Evolutionary conservation across 2,888 invertebrate genomes (phyloP), one percentile per base, ranked within the genome.

Genomic region (Argyresthia goedartella): DNA sequence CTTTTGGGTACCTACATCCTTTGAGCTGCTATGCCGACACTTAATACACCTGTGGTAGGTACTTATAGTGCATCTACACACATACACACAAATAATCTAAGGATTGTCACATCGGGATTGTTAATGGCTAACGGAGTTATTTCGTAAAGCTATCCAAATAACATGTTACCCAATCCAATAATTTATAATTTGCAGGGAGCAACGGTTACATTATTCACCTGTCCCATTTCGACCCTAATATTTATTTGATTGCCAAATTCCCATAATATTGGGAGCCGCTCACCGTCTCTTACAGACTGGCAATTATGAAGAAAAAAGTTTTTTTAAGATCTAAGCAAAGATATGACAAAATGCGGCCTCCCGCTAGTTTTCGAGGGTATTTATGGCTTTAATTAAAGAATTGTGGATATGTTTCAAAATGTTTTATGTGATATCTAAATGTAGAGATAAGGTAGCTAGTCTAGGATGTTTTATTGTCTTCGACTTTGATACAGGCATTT

Each of bases 191-290:
- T 50, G 50, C 50, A 35, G 43, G 25, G 10, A 10, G 34, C 16
- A 50, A 33, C 51, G 60, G 54, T 53, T 4, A 25, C 25, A 25
- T 25, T 25, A 25, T 25, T 41, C 76, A 81, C 81, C 82, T 82
- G 81, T 62, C 76, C n/a, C 34, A 67, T 70, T 72, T 74, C 66
- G 60, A 60, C 61, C 59, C 71, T 82, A 81, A 82, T 84, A 81
- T 79, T 79, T 78, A 81, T 81, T 80, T 84, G 82, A 84, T 84
- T 84, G 84, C 81, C 75, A 81, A 84, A 79, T 72, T 66, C 69
- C 62, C 63, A 59, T 60, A 59, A 57, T 25, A 25, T 59, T 54
- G 50, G 43, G 47, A n/a, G 58, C 62, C 60, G 57, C 53, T 56
- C 55, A 57, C 53, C 54, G 50, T 59, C 60, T 59, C 49, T 58